Conservation (phyloP, 2,797 vertebrate species). For the Phrynocephalus vlangalii region DNA sequence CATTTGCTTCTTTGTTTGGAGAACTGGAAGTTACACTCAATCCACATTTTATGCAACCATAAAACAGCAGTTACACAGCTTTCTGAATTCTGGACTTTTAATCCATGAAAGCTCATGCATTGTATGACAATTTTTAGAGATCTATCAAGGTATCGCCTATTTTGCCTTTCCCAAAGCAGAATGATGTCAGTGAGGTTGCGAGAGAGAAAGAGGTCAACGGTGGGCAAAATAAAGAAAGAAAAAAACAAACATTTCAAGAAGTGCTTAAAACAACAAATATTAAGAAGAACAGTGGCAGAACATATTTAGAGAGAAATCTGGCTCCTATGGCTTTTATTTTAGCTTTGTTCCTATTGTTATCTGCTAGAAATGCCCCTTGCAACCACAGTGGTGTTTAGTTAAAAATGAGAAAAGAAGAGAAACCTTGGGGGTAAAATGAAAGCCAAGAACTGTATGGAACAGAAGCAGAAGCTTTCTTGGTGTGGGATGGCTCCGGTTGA, state of each 20-base stretch:
- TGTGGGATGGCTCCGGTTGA: constrained; percentile 25
- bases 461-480: constrained; percentile 39
- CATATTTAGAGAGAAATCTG: not conserved
- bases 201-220: not conserved
- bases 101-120: no score
- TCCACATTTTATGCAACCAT: no score
- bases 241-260: not conserved
- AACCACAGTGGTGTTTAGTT: not conserved
- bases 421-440: not conserved
- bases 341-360: not conserved
- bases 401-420: constrained; percentile 13
- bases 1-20: no score
- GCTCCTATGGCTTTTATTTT: not conserved
- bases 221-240: not conserved
- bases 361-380: not conserved
- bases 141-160: no score
- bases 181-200: not conserved
- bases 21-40: no score
- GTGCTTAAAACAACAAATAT: no score
- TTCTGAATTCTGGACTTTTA: no score
- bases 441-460: constrained; percentile 38
- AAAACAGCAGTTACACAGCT: no score
- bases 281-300: not conserved
- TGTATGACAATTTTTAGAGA: no score
- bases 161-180: not conserved